Evolutionary conservation across 2,888 invertebrate genomes (phyloP).

Genomic region (Eudemis profundana): DNA sequence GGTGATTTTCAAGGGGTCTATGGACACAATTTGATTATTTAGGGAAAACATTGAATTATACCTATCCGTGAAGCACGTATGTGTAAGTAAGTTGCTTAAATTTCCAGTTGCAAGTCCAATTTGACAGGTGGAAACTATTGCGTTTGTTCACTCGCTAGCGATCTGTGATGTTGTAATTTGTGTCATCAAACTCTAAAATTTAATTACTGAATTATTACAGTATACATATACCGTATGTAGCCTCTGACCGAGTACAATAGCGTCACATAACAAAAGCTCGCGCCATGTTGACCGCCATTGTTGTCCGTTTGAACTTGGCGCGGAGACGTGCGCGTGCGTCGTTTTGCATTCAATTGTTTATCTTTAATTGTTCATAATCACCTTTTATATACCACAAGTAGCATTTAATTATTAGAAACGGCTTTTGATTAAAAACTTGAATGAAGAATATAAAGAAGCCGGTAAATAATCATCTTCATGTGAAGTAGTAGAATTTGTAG

Average conservation of each 20-base stretch:
- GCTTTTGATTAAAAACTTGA: slow-evolving; percentile 38
- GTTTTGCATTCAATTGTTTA: slow-evolving; percentile 75
- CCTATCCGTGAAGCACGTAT: no score
- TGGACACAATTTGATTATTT: no score
- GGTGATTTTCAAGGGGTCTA: no score
- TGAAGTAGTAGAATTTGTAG: no score
- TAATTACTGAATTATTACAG: slow-evolving; percentile 18
- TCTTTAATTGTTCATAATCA: slow-evolving; percentile 67
- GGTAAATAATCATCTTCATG: no score
- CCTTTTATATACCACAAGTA: slow-evolving; percentile 49
- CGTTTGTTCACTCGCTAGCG: no score
- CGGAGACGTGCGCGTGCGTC: slow-evolving; percentile 81
- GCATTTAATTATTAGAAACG: slow-evolving; percentile 55
- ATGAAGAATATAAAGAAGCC: no score
- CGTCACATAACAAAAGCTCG: slow-evolving; percentile 78
- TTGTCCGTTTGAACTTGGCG: slow-evolving; percentile 81
- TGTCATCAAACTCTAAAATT: not conserved
- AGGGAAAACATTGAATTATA: no score
- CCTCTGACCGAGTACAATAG: slow-evolving; percentile 67
- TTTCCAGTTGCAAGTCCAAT: no score
- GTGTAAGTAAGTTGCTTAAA: no score
- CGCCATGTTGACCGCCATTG: slow-evolving; percentile 80
- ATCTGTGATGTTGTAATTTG: no score
- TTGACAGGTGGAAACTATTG: no score
- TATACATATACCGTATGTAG: slow-evolving; percentile 34